Evolutionary conservation across 1,140 invertebrate genomes (phyloP), one percentile per base, ranked within the genome.

Genomic region (Popillia japonica): DNA sequence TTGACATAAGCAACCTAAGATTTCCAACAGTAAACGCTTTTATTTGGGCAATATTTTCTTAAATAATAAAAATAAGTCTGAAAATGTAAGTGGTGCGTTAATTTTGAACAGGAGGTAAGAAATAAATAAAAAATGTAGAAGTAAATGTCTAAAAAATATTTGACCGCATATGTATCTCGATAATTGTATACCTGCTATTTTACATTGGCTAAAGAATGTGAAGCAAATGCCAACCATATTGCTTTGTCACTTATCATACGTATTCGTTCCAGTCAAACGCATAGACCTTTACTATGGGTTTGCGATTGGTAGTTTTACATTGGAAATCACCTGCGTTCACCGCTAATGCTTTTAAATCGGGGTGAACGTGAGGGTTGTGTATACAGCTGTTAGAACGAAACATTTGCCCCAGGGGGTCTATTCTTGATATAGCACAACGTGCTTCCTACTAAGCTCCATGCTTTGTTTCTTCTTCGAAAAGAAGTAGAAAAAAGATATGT

Each of bases 291-390:
- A 17, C 59, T 22, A 61, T 8, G 22, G 61, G 10, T 68, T 11
- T 34, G 27, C 61, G 3, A 9, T 23, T 34, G 14, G 14, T 9
- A 68, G 22, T 20, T 22, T 23, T 10, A 22, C 61, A 22, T 2
- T 34, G n/a, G 22, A 68, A 68, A 68, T 68, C 61, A 68, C 61
- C 61, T 68, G 61, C 61, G 61, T 27, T 68, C 61, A 11, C 61
- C 61, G 61, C 61, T 68, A 68, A 68, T 68, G 61, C 27, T 68
- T 68, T 34, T 22, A 68, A 68, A 68, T 34, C 20, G 61, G 61
- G 48, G 48, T 17, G 48, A 68, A 68, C 61, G 61, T 68, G 61
- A 68, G 61, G 61, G 61, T 68, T 68, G 61, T 68, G 27, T 68
- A 68, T 17, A 68, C 61, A 68, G 61, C 61, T 68, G 61, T 14